Base-by-base conservation (phyloP, 2,797 vertebrate genomes). In the Hapalemur alaotrensis region DNA sequence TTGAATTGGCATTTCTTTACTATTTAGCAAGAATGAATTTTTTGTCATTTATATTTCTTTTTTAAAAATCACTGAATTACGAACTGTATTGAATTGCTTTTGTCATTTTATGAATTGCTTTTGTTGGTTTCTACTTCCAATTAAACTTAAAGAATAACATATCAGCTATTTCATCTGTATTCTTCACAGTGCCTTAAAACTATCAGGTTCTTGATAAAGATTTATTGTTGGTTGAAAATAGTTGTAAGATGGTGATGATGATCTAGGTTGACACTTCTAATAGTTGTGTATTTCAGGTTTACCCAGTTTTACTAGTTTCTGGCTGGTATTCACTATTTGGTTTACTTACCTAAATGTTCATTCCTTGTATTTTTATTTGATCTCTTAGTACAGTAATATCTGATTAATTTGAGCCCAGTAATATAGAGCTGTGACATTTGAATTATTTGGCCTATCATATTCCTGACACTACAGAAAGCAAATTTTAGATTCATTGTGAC, bases 191-290 rank as follows among this genome's bases (percentile, higher is more conserved):
- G 35, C 5, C 61, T 92, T 89, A 91, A 95, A 83, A 79, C 17
- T 69, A 70, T 52, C 22, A 92, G 8, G 7, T 70, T 93, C 57
- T 83, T 81, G 20, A 63, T 83, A 72, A 91, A 95, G 14, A 70
- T 76, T 61, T 90, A 48, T 63, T 89, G 43, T 88, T 85, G 59
- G 35, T 90, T 95, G 50, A 93, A 95, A 95, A 88, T 69, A 80
- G 28, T 75, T 86, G 8, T 86, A 94, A 91, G 23, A 69, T 87
- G 13, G 28, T 28, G 20, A 2, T 70, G n/a, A 91, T 75, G 10
- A 72, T 73, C 41, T 88, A 70, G 35, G 30, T 80, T 87, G 72
- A 78, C 67, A 14, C 73, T 96, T 81, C 70, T 35, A 30, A 32
- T 95, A 70, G 61, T 69, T 86, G 48, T 43, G 23, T 89, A 50